phyloP scores from a whole-genome alignment of 2,113 vertebrate genomes.

The Chaetorhynchus papuensis region DNA sequence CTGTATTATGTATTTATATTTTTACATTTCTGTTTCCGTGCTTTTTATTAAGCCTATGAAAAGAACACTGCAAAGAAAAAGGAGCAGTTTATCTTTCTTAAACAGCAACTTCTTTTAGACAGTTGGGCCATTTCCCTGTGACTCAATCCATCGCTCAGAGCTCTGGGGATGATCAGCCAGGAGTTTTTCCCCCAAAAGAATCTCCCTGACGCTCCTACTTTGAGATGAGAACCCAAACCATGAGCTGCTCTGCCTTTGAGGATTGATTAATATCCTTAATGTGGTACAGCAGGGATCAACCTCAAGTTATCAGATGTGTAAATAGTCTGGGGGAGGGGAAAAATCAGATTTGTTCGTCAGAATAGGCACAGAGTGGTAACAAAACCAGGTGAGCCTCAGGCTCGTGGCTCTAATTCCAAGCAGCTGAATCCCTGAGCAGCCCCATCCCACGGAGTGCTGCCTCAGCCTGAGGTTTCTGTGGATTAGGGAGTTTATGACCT shows the following conservation, averaged over 20 bases:
- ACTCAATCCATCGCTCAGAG: not conserved
- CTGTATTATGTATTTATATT: not conserved
- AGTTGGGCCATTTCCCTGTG: not conserved
- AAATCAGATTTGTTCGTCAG: not conserved
- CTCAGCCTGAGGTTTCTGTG: not conserved
- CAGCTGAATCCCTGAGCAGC: not conserved
- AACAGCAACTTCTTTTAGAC: not conserved
- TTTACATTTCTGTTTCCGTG: not conserved
- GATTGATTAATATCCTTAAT: not conserved
- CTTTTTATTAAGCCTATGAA: rapidly evolving
- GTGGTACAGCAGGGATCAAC: not conserved
- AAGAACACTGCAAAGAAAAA: not conserved
- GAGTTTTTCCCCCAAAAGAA: not conserved
- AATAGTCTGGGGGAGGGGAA: rapidly evolving
- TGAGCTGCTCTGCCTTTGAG: not conserved
- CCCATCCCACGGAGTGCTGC: not conserved
- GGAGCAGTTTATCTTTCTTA: not conserved
- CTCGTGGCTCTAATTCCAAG: not conserved
- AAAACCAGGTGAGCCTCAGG: not conserved
- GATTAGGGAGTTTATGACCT: not conserved
- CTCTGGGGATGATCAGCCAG: not conserved
- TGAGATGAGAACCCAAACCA: not conserved
- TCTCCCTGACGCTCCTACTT: not conserved
- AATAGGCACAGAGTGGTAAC: rapidly evolving
- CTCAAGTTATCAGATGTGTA: not conserved